A percentile compares a stretch with the other conserved stretches of the same genome.
phyloP scores from a whole-genome alignment of 2,888 invertebrate genomes.

The Protophormia terraenovae region DNA sequence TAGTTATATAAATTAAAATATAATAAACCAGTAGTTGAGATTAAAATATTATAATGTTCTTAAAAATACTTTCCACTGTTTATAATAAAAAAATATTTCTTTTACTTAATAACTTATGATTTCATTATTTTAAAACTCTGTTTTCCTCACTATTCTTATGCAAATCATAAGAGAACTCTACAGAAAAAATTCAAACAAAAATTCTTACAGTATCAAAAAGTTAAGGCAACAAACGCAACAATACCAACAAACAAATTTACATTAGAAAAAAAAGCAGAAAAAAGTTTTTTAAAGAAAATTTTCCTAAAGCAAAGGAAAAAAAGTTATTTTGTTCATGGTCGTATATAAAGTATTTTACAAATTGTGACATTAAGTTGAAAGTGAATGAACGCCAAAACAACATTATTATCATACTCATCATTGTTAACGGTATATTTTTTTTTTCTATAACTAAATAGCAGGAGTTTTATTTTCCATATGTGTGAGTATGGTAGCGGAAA shows the following conservation, averaged over 20 bases:
- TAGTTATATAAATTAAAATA: too few species aligned
- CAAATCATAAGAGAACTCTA: slow-evolving; percentile 18
- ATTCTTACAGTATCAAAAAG: slow-evolving; percentile 39
- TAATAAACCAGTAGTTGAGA: too few species aligned
- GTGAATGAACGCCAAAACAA: slow-evolving; percentile 7
- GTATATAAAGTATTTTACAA: neutral
- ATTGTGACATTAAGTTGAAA: neutral
- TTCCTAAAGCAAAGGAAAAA: neutral
- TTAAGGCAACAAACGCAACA: slow-evolving; percentile 1
- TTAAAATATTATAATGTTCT: too few species aligned
- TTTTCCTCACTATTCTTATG: slow-evolving; percentile 25
- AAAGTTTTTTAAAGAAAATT: neutral
- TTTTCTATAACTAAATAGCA: neutral
- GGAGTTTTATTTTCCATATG: neutral
- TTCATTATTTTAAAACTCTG: neutral
- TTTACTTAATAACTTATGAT: neutral
- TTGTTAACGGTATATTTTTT: neutral
- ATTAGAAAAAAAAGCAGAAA: neutral
- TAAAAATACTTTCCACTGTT: too few species aligned
- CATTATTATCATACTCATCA: neutral
- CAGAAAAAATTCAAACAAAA: neutral
- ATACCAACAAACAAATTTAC: slow-evolving; percentile 19
- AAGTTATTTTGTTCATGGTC: neutral
- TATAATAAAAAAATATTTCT: too few species aligned
- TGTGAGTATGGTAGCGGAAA: slow-evolving; percentile 24